Conservation (phyloP, 2,888 invertebrate genomes). For the Polylopha cassiicola region DNA sequence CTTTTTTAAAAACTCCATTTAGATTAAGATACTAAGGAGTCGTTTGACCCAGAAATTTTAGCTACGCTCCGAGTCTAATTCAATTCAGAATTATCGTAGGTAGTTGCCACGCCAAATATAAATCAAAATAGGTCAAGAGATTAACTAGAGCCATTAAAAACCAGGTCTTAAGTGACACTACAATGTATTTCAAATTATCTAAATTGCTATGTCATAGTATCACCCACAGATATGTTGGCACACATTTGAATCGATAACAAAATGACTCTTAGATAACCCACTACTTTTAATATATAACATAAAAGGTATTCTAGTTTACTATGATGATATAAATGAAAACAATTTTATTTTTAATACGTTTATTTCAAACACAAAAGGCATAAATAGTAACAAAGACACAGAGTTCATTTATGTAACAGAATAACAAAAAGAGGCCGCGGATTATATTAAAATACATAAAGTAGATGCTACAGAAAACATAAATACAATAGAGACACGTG, state of each 20-base stretch:
- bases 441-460: constrained; percentile 9
- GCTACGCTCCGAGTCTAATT: no score
- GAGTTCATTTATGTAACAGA: constrained; percentile 6
- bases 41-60: no score
- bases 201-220: constrained; percentile 37
- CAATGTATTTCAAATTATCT: constrained; percentile 35
- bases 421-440: constrained; percentile 6
- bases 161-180: constrained; percentile 24
- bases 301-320: constrained; percentile 17
- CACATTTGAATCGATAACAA: constrained; percentile 17
- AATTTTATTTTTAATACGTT: constrained; percentile 15
- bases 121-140: constrained; percentile 17
- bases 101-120: constrained; percentile 4
- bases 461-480: no score
- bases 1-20: no score
- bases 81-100: no score
- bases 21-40: no score
- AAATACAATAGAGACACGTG: constrained; percentile 41
- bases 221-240: constrained; percentile 26
- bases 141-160: constrained; percentile 11
- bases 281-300: constrained; percentile 2
- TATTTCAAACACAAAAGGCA: constrained; percentile 4
- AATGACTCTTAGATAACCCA: constrained; percentile 23
- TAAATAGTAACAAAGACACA: constrained; percentile 3
- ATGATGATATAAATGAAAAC: constrained; percentile 8